Evolutionary conservation across 2,113 vertebrate genomes (phyloP).

Genomic region (Scalopus aquaticus): DNA sequence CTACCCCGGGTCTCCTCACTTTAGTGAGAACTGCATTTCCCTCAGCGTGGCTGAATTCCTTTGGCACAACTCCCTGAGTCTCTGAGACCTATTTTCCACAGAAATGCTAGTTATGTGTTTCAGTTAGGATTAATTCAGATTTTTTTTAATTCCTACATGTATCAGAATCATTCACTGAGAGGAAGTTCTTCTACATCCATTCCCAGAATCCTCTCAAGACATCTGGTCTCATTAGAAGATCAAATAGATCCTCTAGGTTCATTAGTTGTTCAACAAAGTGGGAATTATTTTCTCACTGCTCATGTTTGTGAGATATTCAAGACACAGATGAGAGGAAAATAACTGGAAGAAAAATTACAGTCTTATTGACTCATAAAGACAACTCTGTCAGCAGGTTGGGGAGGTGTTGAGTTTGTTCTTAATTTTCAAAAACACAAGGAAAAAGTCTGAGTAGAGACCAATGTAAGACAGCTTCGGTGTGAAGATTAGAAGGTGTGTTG

Average conservation of each 20-base stretch:
- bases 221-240: slow-evolving; percentile 65
- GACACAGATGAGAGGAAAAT: background rate
- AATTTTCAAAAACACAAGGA: background rate
- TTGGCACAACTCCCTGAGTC: slow-evolving; percentile 40
- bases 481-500: background rate
- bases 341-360: background rate
- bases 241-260: slow-evolving; percentile 52
- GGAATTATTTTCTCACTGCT: slow-evolving; percentile 36
- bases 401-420: background rate
- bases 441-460: background rate
- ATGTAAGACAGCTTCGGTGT: background rate
- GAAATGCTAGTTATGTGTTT: slow-evolving; percentile 28
- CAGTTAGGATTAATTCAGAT: slow-evolving; percentile 60
- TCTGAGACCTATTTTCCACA: slow-evolving; percentile 58
- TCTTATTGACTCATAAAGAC: background rate
- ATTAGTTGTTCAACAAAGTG: slow-evolving; percentile 55
- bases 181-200: slow-evolving; percentile 21
- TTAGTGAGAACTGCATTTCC: background rate
- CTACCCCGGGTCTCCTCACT: background rate
- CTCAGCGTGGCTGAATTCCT: slow-evolving; percentile 1
- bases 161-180: slow-evolving; percentile 40
- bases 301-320: background rate
- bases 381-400: background rate
- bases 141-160: slow-evolving; percentile 26
- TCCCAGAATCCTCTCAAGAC: slow-evolving; percentile 68